Conservation (phyloP, 2,113 vertebrate genomes). For the Rhynchomys soricoides region DNA sequence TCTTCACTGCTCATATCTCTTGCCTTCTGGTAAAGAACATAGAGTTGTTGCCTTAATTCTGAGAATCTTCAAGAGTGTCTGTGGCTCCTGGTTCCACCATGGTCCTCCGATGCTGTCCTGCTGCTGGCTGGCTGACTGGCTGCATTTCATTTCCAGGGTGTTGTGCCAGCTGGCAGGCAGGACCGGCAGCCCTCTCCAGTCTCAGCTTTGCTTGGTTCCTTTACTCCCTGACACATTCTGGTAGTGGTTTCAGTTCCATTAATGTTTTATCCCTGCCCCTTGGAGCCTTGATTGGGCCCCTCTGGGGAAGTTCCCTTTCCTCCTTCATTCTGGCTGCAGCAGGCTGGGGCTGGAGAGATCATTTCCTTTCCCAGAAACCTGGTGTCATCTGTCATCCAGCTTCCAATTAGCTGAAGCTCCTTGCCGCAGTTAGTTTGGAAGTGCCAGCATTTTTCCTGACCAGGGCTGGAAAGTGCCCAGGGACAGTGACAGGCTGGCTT, state of each 20-base stretch:
- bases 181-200: conserved; percentile 43
- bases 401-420: conserved; percentile 84
- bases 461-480: neutral
- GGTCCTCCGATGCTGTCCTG: neutral
- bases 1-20: neutral
- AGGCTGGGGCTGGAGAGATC: conserved; percentile 78
- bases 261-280: conserved; percentile 81
- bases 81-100: neutral
- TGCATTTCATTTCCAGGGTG: neutral
- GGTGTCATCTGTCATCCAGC: conserved; percentile 83
- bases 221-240: conserved; percentile 66
- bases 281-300: conserved; percentile 80
- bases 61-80: neutral
- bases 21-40: neutral
- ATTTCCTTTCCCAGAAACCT: conserved; percentile 84
- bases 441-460: conserved; percentile 65
- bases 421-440: conserved; percentile 80
- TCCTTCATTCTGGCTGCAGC: conserved; percentile 72
- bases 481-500: conserved; percentile 29
- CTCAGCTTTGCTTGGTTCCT: conserved; percentile 72
- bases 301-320: conserved; percentile 67
- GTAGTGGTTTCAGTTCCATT: conserved; percentile 79
- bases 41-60: neutral
- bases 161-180: conserved; percentile 49
- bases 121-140: conserved; percentile 26